Evolutionary conservation across 53 echinoderm and acorn worm genomes (phyloP).

Genomic region (Actinopyga echinites): DNA sequence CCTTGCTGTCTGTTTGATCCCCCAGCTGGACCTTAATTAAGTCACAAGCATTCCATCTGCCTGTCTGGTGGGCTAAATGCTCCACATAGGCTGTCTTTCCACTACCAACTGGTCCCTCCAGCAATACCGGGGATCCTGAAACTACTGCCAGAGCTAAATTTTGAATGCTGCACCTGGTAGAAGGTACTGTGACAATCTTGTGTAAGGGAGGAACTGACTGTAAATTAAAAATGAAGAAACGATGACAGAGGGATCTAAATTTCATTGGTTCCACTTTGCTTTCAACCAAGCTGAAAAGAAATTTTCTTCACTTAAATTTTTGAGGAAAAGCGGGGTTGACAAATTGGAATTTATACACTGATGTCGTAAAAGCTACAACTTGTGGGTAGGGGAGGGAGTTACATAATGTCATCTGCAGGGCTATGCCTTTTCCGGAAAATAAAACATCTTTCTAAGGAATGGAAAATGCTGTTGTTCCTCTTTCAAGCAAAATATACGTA

Average conservation of each 20-base stretch:
- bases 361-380: too few species aligned
- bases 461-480: too few species aligned
- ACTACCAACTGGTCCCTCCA: conserved; percentile 91
- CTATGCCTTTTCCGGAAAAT: too few species aligned
- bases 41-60: conserved; percentile 42
- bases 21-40: conserved; percentile 93
- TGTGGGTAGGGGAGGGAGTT: too few species aligned
- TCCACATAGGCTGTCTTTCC: conserved; percentile 91
- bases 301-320: too few species aligned
- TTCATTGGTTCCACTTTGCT: neutral
- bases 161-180: neutral
- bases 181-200: conserved; percentile 65
- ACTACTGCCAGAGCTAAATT: conserved; percentile 75
- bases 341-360: too few species aligned
- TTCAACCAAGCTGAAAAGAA: too few species aligned
- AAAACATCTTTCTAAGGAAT: too few species aligned
- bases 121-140: conserved; percentile 71
- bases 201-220: neutral
- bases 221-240: neutral
- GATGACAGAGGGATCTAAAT: neutral
- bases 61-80: conserved; percentile 74
- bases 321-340: too few species aligned
- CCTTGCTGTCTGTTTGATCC: conserved; percentile 96
- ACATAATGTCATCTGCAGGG: too few species aligned
- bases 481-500: too few species aligned